phyloP scores from a whole-genome alignment of 2,888 invertebrate species.

The Caenorhabditis panamensis region DNA sequence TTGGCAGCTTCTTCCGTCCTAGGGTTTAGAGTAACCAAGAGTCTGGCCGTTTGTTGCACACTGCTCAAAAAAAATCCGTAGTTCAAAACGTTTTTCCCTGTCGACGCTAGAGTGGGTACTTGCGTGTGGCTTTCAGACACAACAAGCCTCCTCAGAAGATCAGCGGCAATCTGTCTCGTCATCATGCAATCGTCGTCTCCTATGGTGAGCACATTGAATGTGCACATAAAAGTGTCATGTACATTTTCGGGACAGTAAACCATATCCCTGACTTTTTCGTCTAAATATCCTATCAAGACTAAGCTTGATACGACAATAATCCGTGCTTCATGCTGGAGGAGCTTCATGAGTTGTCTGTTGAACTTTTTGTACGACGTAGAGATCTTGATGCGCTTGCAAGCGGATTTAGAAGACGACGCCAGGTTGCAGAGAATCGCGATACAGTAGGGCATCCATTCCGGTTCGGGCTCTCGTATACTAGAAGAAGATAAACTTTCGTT shows the following conservation, averaged over 20 bases:
- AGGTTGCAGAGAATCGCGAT: slow-evolving; percentile 79
- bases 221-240: slow-evolving; percentile 82
- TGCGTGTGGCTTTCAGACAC: slow-evolving; percentile 67
- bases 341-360: slow-evolving; percentile 67
- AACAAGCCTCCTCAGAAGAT: slow-evolving; percentile 82
- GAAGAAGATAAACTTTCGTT: not conserved
- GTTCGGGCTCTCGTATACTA: slow-evolving; percentile 62
- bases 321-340: slow-evolving; percentile 72
- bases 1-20: slow-evolving; percentile 73
- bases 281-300: slow-evolving; percentile 76
- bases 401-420: slow-evolving; percentile 73
- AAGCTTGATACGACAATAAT: slow-evolving; percentile 77
- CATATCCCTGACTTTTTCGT: slow-evolving; percentile 72
- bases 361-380: slow-evolving; percentile 72
- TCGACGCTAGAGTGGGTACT: slow-evolving; percentile 69
- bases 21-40: slow-evolving; percentile 72
- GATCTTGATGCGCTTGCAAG: slow-evolving; percentile 70
- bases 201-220: slow-evolving; percentile 82
- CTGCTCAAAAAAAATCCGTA: slow-evolving; percentile 73
- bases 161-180: slow-evolving; percentile 82
- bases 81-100: slow-evolving; percentile 73
- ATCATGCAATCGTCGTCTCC: slow-evolving; percentile 80
- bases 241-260: slow-evolving; percentile 81
- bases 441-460: slow-evolving; percentile 78
- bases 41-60: slow-evolving; percentile 71